Conservation (phyloP, 2,888 invertebrate species). For the Poecilobothrus nobilitatus region DNA sequence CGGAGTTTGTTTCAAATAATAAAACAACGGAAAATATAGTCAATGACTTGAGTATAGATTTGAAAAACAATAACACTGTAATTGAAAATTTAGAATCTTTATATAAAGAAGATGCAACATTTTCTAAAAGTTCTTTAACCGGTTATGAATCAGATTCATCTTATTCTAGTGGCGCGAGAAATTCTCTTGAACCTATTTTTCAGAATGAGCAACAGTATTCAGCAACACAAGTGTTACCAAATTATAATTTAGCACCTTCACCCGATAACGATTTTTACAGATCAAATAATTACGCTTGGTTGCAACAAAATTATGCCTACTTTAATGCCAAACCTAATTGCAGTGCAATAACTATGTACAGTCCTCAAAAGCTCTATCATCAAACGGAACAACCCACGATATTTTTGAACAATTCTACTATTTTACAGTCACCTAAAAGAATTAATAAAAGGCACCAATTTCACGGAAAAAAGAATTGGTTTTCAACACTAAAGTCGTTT, state of each 20-base stretch:
- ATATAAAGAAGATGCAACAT: too few relatives aligned
- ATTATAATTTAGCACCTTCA: not conserved
- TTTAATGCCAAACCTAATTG: not conserved
- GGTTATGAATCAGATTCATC: too few relatives aligned
- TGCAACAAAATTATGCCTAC: not conserved
- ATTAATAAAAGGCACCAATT: constrained; percentile 13
- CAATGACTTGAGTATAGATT: too few relatives aligned
- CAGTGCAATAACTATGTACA: not conserved
- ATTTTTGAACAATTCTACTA: not conserved
- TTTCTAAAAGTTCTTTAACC: too few relatives aligned
- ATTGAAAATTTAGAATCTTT: too few relatives aligned
- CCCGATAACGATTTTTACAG: not conserved
- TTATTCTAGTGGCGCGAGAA: too few relatives aligned
- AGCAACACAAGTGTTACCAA: not conserved
- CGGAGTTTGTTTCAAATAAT: too few relatives aligned
- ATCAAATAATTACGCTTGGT: not conserved
- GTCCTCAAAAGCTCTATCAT: not conserved
- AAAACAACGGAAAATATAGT: too few relatives aligned
- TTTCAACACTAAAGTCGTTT: not conserved
- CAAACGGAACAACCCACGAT: not conserved
- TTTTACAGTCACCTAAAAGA: not conserved
- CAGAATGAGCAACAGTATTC: not conserved
- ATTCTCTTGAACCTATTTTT: too few relatives aligned
- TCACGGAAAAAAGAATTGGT: constrained; percentile 15
- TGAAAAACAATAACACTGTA: too few relatives aligned